These are phyloP conservation scores for Anthoscopus minutus DNA, from an alignment of 2,113 vertebrate genomes.

Conservation along the genomic window DNA sequence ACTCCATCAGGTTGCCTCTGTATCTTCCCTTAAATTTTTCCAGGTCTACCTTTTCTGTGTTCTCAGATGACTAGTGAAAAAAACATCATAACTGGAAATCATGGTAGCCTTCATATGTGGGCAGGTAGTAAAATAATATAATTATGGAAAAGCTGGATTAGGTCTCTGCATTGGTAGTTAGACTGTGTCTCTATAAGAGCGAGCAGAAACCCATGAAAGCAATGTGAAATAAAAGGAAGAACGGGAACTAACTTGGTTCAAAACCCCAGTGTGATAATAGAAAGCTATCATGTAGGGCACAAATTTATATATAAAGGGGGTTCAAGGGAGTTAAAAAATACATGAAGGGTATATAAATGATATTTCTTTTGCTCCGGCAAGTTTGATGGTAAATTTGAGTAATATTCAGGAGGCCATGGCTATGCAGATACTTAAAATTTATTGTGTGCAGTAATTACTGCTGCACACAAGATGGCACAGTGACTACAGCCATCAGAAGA, in stretches of 20 bases:
- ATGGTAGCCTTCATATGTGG: background rate
- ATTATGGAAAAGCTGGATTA: background rate
- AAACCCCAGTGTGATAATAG: background rate
- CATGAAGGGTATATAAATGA: background rate
- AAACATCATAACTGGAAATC: background rate
- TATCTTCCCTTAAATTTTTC: background rate
- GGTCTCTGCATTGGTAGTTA: background rate
- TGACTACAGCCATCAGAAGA: background rate
- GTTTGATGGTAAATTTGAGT: background rate
- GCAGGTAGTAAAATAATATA: background rate
- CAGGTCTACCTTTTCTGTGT: background rate
- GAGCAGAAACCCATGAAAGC: background rate
- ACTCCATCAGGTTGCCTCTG: background rate
- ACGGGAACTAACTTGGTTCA: background rate
- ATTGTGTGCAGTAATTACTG: background rate
- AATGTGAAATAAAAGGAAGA: background rate
- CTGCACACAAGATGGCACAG: conserved; percentile 49
- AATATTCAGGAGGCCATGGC: background rate
- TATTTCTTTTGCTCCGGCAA: background rate
- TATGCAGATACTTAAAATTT: background rate
- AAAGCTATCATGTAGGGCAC: background rate
- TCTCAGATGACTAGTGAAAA: background rate
- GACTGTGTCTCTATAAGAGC: background rate
- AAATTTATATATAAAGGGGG: background rate
- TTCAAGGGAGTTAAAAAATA: background rate